Evolutionary conservation across 2,888 invertebrate species (phyloP), one percentile per base, ranked within the genome.

Genomic region (Trichacis sp.): DNA sequence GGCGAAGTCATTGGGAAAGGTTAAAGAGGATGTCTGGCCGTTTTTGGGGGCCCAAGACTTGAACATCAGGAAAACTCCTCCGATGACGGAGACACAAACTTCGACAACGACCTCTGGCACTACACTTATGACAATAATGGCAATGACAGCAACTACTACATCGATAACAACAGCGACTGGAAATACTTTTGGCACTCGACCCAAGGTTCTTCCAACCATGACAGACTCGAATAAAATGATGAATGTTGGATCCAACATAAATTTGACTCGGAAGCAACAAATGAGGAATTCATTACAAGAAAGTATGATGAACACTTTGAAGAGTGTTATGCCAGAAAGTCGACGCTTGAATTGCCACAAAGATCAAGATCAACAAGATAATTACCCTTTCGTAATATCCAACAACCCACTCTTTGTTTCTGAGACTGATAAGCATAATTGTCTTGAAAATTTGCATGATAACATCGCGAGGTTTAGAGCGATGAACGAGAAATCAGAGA

Each of bases 321-420:
- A 79, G 33, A 70, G 68, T 0, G 70, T 68, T 0, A 66, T 74
- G 0, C 68, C 76, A 0, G 82, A 81, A 14, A 75, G 69, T 56
- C 72, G 78, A 0, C 73, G 79, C 1, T 73, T 64, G 0, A 81
- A 80, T 48, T 57, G 76, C 12, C 76, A 77, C 1, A 80, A 79
- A 46, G 75, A 12, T 80, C 76, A 80, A 48, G 77, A 80, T 33
- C 75, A 76, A 1, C 80, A 82, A 48, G 81, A 82, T 0, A 70
- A 70, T 20, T 81, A 75, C 50, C 82, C 84, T 0, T 82, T 78
- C 30, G 77, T 82, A 1, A 81, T 82, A 65, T 81, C 83, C 0
- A 83, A 77, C 50, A 83, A 84, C 69, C 82, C 84, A 0, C 46
- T 84, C 8, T 83, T 83, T 54, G 73, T 78, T n/a, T 74, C 78